Evolutionary conservation across 2,888 invertebrate genomes (phyloP).

Genomic region (Eupithecia subfuscata): DNA sequence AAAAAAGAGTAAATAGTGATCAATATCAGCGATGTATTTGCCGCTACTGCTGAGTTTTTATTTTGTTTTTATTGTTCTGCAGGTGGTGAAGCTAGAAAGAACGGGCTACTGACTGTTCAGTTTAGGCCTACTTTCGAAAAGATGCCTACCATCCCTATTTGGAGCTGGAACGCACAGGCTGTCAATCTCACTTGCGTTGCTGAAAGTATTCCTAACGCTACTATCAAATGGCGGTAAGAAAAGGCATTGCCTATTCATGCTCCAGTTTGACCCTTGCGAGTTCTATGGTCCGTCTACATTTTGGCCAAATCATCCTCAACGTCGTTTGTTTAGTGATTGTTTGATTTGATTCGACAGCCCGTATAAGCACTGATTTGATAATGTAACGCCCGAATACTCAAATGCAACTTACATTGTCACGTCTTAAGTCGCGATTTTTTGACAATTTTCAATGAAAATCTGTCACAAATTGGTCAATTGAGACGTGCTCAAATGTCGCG

Average conservation of each 20-base stretch:
- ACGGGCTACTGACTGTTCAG: constrained; percentile 92
- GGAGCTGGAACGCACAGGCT: constrained; percentile 92
- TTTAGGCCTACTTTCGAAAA: constrained; percentile 92
- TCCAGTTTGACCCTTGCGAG: not conserved
- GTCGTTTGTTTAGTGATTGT: not conserved
- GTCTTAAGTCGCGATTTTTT: no score
- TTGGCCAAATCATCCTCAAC: not conserved
- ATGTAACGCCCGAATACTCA: no score
- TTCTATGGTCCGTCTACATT: not conserved
- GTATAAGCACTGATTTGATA: not conserved
- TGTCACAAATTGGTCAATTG: no score
- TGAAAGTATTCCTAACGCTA: constrained; percentile 95
- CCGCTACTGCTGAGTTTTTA: not conserved
- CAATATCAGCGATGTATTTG: no score
- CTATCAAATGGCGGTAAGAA: constrained; percentile 91
- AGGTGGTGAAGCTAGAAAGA: constrained; percentile 89
- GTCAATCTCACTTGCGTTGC: constrained; percentile 95
- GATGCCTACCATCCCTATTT: constrained; percentile 88
- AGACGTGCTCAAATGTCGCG: no score
- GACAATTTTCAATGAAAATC: no score
- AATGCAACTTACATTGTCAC: no score
- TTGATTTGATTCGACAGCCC: not conserved
- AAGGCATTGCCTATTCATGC: constrained; percentile 5
- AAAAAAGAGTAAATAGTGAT: no score
- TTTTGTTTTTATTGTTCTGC: constrained; percentile 10